Conservation (phyloP, 2,888 invertebrate genomes). For the Lamproptera curius region DNA sequence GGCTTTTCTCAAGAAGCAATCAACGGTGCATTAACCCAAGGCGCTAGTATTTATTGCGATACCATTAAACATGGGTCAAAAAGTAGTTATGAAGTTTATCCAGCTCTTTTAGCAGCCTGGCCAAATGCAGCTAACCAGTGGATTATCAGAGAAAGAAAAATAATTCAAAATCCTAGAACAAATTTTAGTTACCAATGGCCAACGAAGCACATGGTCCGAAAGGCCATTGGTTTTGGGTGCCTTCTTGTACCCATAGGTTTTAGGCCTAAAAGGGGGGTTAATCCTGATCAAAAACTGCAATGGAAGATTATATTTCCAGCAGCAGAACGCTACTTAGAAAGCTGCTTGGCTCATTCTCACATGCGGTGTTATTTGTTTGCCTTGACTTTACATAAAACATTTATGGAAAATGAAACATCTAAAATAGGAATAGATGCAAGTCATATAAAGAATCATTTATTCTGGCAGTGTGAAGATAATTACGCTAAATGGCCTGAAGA, state of each 20-base stretch:
- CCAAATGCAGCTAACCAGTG: slow-evolving; percentile 85
- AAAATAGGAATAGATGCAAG: slow-evolving; percentile 82
- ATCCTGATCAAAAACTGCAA: slow-evolving; percentile 81
- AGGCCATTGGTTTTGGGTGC: slow-evolving; percentile 82
- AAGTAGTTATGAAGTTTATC: slow-evolving; percentile 81
- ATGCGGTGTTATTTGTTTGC: slow-evolving; percentile 84
- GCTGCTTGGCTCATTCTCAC: slow-evolving; percentile 83
- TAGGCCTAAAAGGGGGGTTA: slow-evolving; percentile 79
- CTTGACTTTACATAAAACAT: slow-evolving; percentile 84
- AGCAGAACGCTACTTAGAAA: slow-evolving; percentile 86
- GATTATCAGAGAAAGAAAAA: slow-evolving; percentile 78
- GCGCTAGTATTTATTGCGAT: slow-evolving; percentile 82
- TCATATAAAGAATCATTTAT: slow-evolving; percentile 85
- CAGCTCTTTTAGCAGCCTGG: slow-evolving; percentile 85
- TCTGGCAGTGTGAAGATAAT: slow-evolving; percentile 87
- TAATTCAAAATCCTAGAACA: slow-evolving; percentile 75
- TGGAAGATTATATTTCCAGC: slow-evolving; percentile 89
- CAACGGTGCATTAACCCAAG: slow-evolving; percentile 77
- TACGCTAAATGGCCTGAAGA: slow-evolving; percentile 86
- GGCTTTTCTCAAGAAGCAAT: slow-evolving; percentile 77
- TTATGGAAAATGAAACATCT: slow-evolving; percentile 81
- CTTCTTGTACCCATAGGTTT: slow-evolving; percentile 85
- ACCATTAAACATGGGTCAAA: slow-evolving; percentile 56
- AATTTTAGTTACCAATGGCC: slow-evolving; percentile 84
- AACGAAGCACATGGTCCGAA: slow-evolving; percentile 80